Percentiles rank a stretch among this genome's conserved stretches.
Evolutionary conservation across 2,888 invertebrate species (phyloP).

Genomic region (Pachymerium ferrugineum): DNA sequence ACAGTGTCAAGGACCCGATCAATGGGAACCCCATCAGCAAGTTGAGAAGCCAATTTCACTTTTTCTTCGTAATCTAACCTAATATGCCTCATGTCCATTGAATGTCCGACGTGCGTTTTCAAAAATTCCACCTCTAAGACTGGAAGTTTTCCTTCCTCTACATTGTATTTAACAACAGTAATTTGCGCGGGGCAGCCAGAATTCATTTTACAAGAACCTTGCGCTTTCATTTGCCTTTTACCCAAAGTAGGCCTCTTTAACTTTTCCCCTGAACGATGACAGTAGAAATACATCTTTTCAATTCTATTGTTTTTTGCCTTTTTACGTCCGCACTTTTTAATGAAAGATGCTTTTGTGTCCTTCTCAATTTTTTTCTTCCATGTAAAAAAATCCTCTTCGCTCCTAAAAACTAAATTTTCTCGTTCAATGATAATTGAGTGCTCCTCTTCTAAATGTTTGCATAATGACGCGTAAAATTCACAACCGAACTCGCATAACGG

Average conservation of each 20-base stretch:
- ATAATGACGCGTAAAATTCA: not conserved
- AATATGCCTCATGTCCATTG: not conserved
- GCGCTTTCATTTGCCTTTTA: not conserved
- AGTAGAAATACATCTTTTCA: not conserved
- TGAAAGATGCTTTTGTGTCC: not conserved
- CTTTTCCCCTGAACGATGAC: not conserved
- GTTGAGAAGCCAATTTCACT: not conserved
- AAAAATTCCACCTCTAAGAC: not conserved
- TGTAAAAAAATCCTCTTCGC: not conserved
- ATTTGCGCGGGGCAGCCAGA: not conserved
- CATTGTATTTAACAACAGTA: not conserved
- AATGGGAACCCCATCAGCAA: not conserved
- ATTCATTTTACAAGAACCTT: not conserved
- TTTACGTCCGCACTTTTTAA: not conserved
- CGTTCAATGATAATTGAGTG: not conserved
- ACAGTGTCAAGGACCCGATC: not conserved
- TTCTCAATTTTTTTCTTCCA: conserved; percentile 14
- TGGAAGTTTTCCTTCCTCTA: not conserved
- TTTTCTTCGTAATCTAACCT: not conserved
- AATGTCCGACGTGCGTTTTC: conserved; percentile 22
- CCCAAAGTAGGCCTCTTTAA: not conserved
- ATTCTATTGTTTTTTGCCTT: not conserved
- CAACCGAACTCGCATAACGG: not conserved
- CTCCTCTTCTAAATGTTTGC: not conserved
- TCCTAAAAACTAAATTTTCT: not conserved